phyloP scores from a whole-genome alignment of 2,113 vertebrate species.

The Triplophysa tibetana region DNA sequence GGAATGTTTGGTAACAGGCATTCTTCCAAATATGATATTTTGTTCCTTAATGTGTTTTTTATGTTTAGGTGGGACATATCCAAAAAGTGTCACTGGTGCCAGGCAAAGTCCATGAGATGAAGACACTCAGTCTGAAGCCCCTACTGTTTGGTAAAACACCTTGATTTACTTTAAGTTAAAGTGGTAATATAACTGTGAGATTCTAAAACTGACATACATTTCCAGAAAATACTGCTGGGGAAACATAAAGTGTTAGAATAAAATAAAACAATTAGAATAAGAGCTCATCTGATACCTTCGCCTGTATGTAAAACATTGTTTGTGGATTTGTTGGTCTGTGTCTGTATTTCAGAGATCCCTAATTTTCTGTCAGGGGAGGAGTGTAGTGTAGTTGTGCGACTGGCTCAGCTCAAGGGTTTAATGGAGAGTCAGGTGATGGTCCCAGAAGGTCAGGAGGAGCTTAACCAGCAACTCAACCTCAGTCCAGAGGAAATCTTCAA shows the following conservation, averaged over 20 bases:
- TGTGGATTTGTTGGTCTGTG: constrained; percentile 25
- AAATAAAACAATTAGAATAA: no score
- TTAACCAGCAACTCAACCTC: constrained; percentile 86
- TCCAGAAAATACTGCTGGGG: no score
- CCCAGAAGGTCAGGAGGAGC: constrained; percentile 89
- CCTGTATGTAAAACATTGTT: neutral
- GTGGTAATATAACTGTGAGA: no score
- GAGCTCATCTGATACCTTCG: no score
- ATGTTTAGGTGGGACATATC: constrained; percentile 86
- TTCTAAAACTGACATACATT: no score
- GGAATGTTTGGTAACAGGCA: no score
- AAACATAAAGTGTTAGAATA: no score
- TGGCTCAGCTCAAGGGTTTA: constrained; percentile 75
- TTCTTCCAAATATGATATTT: no score
- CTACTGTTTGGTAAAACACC: constrained; percentile 88
- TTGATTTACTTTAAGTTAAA: neutral
- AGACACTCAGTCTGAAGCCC: constrained; percentile 93
- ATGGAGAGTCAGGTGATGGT: constrained; percentile 87
- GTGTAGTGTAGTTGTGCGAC: constrained; percentile 83
- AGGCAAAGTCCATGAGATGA: constrained; percentile 81
- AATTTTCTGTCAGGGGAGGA: constrained; percentile 90
- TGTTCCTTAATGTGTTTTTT: neutral
- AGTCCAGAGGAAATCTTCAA: constrained; percentile 93
- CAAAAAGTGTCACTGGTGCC: constrained; percentile 86
- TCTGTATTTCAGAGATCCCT: constrained; percentile 82